Base-by-base conservation (phyloP, 2,888 invertebrate genomes). In the Ectropis crepuscularia region DNA sequence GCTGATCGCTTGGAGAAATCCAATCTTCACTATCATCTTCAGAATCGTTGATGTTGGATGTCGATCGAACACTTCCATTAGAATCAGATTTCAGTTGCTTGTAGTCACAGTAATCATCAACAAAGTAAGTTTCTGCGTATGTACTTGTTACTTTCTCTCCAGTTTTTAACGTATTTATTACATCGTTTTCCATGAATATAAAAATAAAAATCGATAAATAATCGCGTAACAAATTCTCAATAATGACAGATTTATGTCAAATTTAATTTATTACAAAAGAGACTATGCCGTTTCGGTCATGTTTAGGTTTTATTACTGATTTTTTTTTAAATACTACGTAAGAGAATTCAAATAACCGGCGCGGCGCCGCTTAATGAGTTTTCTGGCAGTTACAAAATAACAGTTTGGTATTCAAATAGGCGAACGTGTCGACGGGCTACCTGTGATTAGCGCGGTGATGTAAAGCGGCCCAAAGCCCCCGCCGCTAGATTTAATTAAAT, bases 401-500 rank as follows among this genome's bases (percentile, higher is more conserved):
- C 79, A 74, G 80, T 80, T 83, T 78, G 82, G 82, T 84, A 87
- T 86, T 87, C 84, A 83, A 86, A 86, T 81, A 79, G 79, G 81
- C 76, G 79, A 81, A 86, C 86, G 85, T 86, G 88, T 87, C 80
- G 87, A 85, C 85, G 79, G 83, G 86, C 85, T 88, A 88, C 88
- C 88, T 86, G 89, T 89, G 88, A 91, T 90, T 89, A 90, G 88
- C 86, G 82, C 81, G 81, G 83, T 87, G 87, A 86, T 85, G 86
- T 87, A 86, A 80, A 86, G 85, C 86, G 80, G 78, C 75, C 75
- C 80, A 79, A 76, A 81, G 73, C 83, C 79, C 79, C 80, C 80
- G 79, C 81, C 83, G 85, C 83, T 86, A 85, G 86, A 89, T 91
- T 91, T 91, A 91, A 91, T 91, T 91, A 91, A 90, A 91, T 89